Percentiles rank a stretch among this genome's conserved stretches.
These are phyloP conservation scores for Mixornis gularis DNA, from an alignment of 2,113 vertebrate species.

Conservation along the genomic window DNA sequence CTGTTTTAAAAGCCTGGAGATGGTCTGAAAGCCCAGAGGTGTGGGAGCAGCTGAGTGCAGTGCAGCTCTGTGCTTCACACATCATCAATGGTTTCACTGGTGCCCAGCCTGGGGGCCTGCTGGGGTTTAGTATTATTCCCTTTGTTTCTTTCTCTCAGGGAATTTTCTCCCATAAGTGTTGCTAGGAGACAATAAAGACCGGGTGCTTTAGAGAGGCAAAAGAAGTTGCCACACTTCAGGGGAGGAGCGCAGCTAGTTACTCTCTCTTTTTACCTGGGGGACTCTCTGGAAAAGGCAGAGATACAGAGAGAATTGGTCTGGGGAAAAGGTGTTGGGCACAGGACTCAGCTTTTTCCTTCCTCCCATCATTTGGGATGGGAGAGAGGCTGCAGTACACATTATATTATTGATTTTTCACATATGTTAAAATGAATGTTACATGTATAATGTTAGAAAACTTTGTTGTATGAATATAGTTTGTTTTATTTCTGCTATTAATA, in stretches of 20 bases:
- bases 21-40: background rate
- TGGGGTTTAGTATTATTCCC: background rate
- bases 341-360: background rate
- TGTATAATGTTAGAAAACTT: background rate
- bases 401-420: background rate
- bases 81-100: background rate
- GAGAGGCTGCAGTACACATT: background rate
- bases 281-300: background rate
- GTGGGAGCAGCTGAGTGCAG: background rate
- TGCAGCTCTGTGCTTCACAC: background rate
- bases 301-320: rapidly evolving
- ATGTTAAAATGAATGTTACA: background rate
- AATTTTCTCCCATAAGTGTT: background rate
- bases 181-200: background rate
- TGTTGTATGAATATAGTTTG: background rate
- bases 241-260: background rate
- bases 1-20: background rate
- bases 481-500: background rate
- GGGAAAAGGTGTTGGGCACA: background rate
- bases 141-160: background rate
- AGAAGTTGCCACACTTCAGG: background rate
- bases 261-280: background rate
- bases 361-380: background rate
- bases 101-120: background rate
- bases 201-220: background rate